Evolutionary conservation across 2,113 vertebrate species (phyloP).

Genomic region (Aegithalos caudatus): DNA sequence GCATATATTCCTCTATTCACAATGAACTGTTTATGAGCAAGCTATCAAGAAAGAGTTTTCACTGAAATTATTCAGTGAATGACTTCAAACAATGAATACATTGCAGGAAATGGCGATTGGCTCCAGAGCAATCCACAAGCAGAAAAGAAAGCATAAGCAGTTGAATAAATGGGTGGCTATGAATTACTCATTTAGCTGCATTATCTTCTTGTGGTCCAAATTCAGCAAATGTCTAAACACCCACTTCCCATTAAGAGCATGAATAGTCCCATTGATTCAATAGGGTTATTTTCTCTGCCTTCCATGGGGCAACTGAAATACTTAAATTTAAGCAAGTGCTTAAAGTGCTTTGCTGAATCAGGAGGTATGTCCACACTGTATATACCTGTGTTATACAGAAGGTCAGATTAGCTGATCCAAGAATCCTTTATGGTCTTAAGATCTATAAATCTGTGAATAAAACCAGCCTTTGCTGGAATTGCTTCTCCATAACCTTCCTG

Average conservation of each 20-base stretch:
- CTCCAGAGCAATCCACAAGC: slow-evolving; percentile 52
- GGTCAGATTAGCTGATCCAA: slow-evolving; percentile 67
- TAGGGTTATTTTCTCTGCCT: slow-evolving; percentile 56
- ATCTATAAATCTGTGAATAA: slow-evolving; percentile 68
- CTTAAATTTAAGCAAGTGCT: slow-evolving; percentile 62
- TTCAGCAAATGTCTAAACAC: slow-evolving; percentile 52
- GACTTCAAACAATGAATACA: slow-evolving; percentile 64
- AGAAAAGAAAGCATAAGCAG: slow-evolving; percentile 61
- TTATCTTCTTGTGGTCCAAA: slow-evolving; percentile 57
- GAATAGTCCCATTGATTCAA: slow-evolving; percentile 67
- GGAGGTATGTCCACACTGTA: slow-evolving; percentile 57
- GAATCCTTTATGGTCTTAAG: slow-evolving; percentile 60
- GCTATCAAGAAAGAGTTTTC: slow-evolving; percentile 58
- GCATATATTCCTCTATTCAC: slow-evolving; percentile 14
- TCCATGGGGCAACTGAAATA: slow-evolving; percentile 47
- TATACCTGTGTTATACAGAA: slow-evolving; percentile 61
- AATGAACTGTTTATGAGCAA: slow-evolving; percentile 44
- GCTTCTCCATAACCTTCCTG: slow-evolving; percentile 54
- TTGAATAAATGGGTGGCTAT: slow-evolving; percentile 60
- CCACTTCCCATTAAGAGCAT: slow-evolving; percentile 53
- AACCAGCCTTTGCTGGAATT: slow-evolving; percentile 55
- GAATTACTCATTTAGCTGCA: slow-evolving; percentile 65
- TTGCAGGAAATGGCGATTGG: slow-evolving; percentile 56
- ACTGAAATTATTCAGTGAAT: slow-evolving; percentile 67
- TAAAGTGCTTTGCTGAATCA: slow-evolving; percentile 65